Evolutionary conservation across 2,888 invertebrate species (phyloP).

Genomic region (Callimorpha dominula): DNA sequence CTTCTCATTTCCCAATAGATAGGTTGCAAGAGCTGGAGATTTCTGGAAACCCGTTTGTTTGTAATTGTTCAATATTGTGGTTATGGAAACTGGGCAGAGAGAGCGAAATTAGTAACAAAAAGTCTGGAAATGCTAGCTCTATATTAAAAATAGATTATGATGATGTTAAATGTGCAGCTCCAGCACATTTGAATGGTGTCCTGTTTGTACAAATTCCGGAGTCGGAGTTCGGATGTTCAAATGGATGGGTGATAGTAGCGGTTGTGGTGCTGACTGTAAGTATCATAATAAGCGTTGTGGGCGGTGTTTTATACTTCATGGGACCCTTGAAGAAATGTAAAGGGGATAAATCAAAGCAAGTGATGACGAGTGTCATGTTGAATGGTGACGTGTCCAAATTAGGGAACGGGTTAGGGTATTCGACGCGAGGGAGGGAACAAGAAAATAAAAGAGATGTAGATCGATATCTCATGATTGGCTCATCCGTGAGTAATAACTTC

Average conservation of each 20-base stretch:
- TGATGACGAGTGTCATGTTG: conserved; percentile 84
- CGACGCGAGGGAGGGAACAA: conserved; percentile 80
- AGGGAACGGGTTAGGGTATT: conserved; percentile 82
- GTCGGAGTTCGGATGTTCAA: conserved; percentile 88
- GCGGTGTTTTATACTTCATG: conserved; percentile 83
- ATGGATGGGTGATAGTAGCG: conserved; percentile 87
- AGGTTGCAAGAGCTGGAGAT: conserved; percentile 91
- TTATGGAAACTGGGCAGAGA: conserved; percentile 90
- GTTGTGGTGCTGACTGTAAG: conserved; percentile 84
- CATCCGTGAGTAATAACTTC: conserved; percentile 83
- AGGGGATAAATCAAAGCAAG: conserved; percentile 84
- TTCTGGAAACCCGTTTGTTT: conserved; percentile 93
- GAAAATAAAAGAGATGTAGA: conserved; percentile 83
- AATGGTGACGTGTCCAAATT: conserved; percentile 84
- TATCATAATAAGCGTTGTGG: conserved; percentile 84
- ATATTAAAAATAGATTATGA: conserved; percentile 86
- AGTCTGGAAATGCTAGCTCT: conserved; percentile 71
- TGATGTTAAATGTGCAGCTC: conserved; percentile 87
- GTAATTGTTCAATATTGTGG: conserved; percentile 96
- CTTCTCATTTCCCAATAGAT: conserved; percentile 94
- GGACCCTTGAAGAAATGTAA: conserved; percentile 84
- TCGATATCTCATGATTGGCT: conserved; percentile 84
- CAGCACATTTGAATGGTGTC: conserved; percentile 84
- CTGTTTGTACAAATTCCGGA: conserved; percentile 87
- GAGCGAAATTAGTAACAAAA: conserved; percentile 74